These are phyloP conservation scores for Myiopsitta monachus DNA, from an alignment of 2,113 vertebrate genomes.

Conservation along the genomic window DNA sequence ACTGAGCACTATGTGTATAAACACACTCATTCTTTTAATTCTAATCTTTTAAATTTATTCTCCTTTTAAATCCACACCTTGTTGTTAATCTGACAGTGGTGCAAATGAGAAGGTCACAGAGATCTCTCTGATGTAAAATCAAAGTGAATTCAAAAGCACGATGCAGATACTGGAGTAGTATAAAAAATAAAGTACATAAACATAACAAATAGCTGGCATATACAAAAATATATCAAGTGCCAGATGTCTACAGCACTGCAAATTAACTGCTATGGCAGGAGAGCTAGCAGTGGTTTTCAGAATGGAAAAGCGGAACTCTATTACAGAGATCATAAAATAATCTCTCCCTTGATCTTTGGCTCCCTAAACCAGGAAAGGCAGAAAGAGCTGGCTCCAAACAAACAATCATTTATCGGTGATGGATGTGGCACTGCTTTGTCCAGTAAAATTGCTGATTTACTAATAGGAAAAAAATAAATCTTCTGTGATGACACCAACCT, in stretches of 20 bases:
- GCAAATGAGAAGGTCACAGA: slow-evolving; percentile 33
- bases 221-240: not conserved
- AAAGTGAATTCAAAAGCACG: not conserved
- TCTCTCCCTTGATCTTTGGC: slow-evolving; percentile 12
- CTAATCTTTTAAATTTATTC: not conserved
- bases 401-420: not conserved
- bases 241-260: slow-evolving; percentile 12
- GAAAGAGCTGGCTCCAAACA: not conserved
- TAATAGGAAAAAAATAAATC: slow-evolving; percentile 55
- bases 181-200: not conserved
- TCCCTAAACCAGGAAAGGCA: slow-evolving; percentile 19
- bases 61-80: slow-evolving; percentile 11
- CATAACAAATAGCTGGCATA: slow-evolving; percentile 3
- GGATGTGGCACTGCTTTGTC: slow-evolving; percentile 34
- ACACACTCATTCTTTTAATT: not conserved
- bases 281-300: not conserved
- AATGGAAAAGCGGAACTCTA: slow-evolving; percentile 14
- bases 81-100: not conserved
- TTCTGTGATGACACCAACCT: slow-evolving; percentile 34
- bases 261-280: slow-evolving; percentile 42
- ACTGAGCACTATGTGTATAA: not conserved
- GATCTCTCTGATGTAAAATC: slow-evolving; percentile 44
- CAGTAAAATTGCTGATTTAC: slow-evolving; percentile 54
- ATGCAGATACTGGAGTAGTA: not conserved
- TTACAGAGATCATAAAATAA: slow-evolving; percentile 48